Conservation (phyloP, 2,888 invertebrate species). For the Caenorhabditis sp. region DNA sequence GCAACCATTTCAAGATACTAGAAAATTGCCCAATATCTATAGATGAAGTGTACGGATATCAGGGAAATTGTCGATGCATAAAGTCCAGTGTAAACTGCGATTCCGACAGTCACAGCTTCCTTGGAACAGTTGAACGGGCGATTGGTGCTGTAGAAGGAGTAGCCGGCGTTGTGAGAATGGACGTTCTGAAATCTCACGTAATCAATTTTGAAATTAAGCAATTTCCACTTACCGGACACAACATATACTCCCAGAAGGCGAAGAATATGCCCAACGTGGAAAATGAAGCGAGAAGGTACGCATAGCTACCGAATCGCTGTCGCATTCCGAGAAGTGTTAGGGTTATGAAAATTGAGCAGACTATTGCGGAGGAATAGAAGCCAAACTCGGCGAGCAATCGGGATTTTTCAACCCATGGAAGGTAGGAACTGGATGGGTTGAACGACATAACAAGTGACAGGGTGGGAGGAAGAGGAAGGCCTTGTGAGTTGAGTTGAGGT, state of each 20-base stretch:
- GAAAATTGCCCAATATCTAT: slow-evolving; percentile 18
- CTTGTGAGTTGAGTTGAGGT: too few species aligned
- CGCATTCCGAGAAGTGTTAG: slow-evolving; percentile 6
- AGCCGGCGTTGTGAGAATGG: slow-evolving; percentile 15
- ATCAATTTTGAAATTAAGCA: background rate
- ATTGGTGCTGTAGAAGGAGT: background rate
- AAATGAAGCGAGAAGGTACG: slow-evolving; percentile 17
- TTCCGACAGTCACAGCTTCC: background rate
- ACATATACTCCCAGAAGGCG: slow-evolving; percentile 5
- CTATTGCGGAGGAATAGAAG: slow-evolving; percentile 1
- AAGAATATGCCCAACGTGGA: slow-evolving; percentile 12
- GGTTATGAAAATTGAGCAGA: background rate
- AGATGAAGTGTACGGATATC: slow-evolving; percentile 6
- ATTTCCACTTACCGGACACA: slow-evolving; percentile 28
- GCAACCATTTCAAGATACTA: background rate
- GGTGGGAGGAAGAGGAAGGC: too few species aligned
- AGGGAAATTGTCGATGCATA: slow-evolving; percentile 1
- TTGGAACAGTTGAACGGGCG: background rate
- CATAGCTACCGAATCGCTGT: slow-evolving; percentile 19
- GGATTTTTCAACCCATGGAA: background rate
- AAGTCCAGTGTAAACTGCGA: background rate
- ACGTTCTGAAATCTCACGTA: slow-evolving; percentile 1
- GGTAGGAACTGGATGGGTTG: background rate
- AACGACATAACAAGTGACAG: background rate
- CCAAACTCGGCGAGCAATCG: background rate